Base-by-base conservation (phyloP, 2,113 vertebrate species). In the Ciconia stormi region DNA sequence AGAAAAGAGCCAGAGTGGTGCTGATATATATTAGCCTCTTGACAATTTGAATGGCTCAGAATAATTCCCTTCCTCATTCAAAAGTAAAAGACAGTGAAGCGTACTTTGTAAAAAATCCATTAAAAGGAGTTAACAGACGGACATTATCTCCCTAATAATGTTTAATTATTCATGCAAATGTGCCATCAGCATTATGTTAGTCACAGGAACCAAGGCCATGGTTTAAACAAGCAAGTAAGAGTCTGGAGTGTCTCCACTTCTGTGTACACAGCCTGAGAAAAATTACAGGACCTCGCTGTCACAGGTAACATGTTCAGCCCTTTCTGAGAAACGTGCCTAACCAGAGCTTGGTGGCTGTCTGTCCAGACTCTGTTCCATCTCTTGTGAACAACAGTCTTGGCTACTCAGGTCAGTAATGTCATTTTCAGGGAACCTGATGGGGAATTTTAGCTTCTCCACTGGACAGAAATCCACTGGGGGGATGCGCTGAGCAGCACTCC, bases 401-500 rank as follows among this genome's bases (percentile, higher is more conserved):
- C 22, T 49, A 5, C 32, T 61, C 2, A 1, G 13, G 49, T 53
- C 61, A 61, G 18, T 30, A 77, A 27, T 27, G 29, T 56, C 8
- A 44, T 56, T 88, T 93, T 63, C 66, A 72, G 32, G 16, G n/a
- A 79, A 52, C 23, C 23, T 50, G 27, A 36, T 13, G 4, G 6
- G 18, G 36, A 70, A 32, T 92, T 94, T 62, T 46, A 71, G 1
- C 46, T 58, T 46, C 49, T 89, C 36, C 25, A 3, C 30, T 34
- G 21, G 17, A 61, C 25, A 73, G 40, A 92, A 85, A 52, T 52
- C 12, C 40, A 44, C 20, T 5, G 8, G 13, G 25, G 21, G 13
- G 4, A 42, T n/a, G 29, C 0, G 8, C 17, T 53, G 15, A 58
- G 5, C 34, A 62, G 9, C 17, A 34, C 50, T 79, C 5, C 0